Base-by-base conservation (phyloP, 2,888 invertebrate species). In the Hemaris fuciformis region DNA sequence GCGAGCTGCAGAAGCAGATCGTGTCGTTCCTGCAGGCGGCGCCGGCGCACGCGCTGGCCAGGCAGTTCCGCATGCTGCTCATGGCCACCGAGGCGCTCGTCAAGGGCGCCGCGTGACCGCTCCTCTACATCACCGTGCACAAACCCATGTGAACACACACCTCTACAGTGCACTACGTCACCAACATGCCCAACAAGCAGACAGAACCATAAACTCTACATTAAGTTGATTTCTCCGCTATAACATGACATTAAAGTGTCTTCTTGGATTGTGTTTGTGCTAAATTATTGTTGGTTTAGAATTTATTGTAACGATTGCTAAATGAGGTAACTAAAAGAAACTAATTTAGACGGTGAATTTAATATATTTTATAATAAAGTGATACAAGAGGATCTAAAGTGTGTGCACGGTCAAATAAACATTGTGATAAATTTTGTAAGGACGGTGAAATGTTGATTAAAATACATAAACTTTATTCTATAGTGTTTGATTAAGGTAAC, bases 1-100 rank as follows among this genome's bases (percentile, higher is more conserved):
- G 94, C 65, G 96, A 96, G 72, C 93, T 98, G 10, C 94, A 95
- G 80, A 94, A 95, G 79, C 97, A 97, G 84, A 93, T 98, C 68
- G 89, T 94, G 70, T 73, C 93, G 15, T 98, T 96, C 87, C 94
- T 97, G 48, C 79, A 92, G 22, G 87, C 93, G 8, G 94, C 95
- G 82, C 96, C 97, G 0, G 93, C 91, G 60, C 95, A 95, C 81
- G 93, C 94, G 74, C 94, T 95, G 57, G 86, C 93, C 34, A 89
- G 95, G 2, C 94, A 93, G 70, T 94, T 96, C 87, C 94, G 94
- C 79, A 94, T 96, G 94, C 91, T 97, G 65, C 93, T 95, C 58
- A 95, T 96, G 95, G 96, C 96, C 42, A 93, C 94, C 0, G 93
- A 94, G 71, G 90, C 94, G 25, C 88, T 94, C 62, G 83, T 94